phyloP scores from a whole-genome alignment of 2,888 invertebrate species.

The Leptopterna dolabrata region DNA sequence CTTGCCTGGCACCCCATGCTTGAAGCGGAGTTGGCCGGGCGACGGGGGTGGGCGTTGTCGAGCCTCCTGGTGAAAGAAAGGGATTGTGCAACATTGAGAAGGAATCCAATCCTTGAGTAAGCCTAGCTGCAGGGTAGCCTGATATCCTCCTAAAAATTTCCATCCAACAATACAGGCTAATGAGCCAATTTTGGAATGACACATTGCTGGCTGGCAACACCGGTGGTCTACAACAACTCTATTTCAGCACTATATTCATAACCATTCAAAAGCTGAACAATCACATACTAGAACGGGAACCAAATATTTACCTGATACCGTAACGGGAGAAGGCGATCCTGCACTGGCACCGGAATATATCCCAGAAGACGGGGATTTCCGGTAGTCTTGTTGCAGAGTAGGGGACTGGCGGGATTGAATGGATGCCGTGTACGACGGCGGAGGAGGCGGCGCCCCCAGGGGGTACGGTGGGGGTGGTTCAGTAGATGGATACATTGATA shows the following conservation, averaged over 20 bases:
- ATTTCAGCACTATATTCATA: too few relatives aligned
- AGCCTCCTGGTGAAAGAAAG: conserved; percentile 67
- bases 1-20: conserved; percentile 87
- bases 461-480: conserved; percentile 75
- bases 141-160: too few relatives aligned
- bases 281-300: too few relatives aligned
- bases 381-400: conserved; percentile 78
- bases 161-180: too few relatives aligned
- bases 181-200: too few relatives aligned
- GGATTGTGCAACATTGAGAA: too few relatives aligned
- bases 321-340: conserved; percentile 86
- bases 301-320: conserved; percentile 70
- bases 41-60: conserved; percentile 74
- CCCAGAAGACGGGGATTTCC: conserved; percentile 88
- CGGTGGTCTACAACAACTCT: too few relatives aligned
- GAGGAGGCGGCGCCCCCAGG: conserved; percentile 76
- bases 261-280: too few relatives aligned
- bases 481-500: conserved; percentile 78
- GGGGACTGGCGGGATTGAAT: conserved; percentile 90
- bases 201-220: too few relatives aligned
- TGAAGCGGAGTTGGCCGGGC: conserved; percentile 84
- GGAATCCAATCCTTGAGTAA: not conserved
- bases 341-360: conserved; percentile 80
- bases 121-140: too few relatives aligned
- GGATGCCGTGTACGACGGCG: conserved; percentile 86